phyloP scores from a whole-genome alignment of 2,888 invertebrate species.

The Hedychridium roseum region DNA sequence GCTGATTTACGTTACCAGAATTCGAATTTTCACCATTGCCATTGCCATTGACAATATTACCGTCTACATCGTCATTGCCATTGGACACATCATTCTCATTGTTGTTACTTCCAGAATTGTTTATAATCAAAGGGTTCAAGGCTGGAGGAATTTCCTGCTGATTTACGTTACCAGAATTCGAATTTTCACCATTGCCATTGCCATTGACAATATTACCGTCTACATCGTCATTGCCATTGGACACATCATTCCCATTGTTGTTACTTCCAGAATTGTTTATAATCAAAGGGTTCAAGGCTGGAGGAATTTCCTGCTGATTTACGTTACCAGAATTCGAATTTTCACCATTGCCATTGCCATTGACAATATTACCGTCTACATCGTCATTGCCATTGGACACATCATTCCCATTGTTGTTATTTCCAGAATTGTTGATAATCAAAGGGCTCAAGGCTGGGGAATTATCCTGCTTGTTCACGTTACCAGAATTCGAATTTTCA shows the following conservation, averaged over 20 bases:
- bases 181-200: slow-evolving; percentile 6
- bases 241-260: slow-evolving; percentile 6
- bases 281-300: slow-evolving; percentile 2
- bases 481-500: too few relatives aligned
- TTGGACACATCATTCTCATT: slow-evolving; percentile 8
- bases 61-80: slow-evolving; percentile 17
- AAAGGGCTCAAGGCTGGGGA: too few relatives aligned
- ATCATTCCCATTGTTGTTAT: too few relatives aligned
- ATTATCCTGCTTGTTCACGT: too few relatives aligned
- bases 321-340: slow-evolving; percentile 13
- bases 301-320: neutral
- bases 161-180: slow-evolving; percentile 8
- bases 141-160: neutral
- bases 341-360: slow-evolving; percentile 8
- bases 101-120: slow-evolving; percentile 7
- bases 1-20: slow-evolving; percentile 4
- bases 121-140: slow-evolving; percentile 1
- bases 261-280: slow-evolving; percentile 5
- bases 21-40: slow-evolving; percentile 7
- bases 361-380: slow-evolving; percentile 12
- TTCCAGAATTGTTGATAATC: too few relatives aligned
- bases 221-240: slow-evolving; percentile 16
- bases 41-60: slow-evolving; percentile 13
- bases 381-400: slow-evolving; percentile 16
- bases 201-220: slow-evolving; percentile 17